Base-by-base conservation (phyloP, 2,797 vertebrate species). In the Tamandua tetradactyla region DNA sequence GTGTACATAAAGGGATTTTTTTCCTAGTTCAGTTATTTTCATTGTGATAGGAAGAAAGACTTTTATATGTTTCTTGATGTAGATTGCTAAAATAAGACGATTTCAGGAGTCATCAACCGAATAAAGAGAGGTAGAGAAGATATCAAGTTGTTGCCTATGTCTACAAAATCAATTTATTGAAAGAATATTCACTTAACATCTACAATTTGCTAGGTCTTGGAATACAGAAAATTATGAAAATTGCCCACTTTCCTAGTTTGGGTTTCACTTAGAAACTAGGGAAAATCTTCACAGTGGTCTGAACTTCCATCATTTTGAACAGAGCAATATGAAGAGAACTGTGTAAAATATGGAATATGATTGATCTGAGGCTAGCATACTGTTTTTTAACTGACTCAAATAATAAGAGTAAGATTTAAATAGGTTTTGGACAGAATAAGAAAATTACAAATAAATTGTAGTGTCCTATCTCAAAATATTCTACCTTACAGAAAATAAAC, bases 21-120 rank as follows among this genome's bases (percentile, higher is more conserved):
- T 57, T 15, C 30, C 25, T n/a, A 49, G 62, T 55, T 75, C 20
- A 55, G n/a, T 71, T 93, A 35, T 94, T 94, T 96, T 92, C 20
- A 64, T 66, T 92, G 30, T 81, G 32, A 42, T 74, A 9, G 64
- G 59, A 85, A 25, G 7, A 14, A 91, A 85, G 6, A 72, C 18
- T 90, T 86, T 91, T 84, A 69, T n/a, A 30, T 59, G 13, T 7
- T 55, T 64, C 27, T 30, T 66, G 10, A 55, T 32, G 9, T 71
- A 66, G 35, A 79, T 6, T 93, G 25, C 37, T 81, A 30, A 14
- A 49, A 35, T 78, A 15, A 68, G 52, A 80, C 57, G 30, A 1
- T 13, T 71, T 59, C 64, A 79, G 5, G 32, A 85, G 27, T 40
- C 22, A 55, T 37, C 37, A 74, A 42, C 27, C 79, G 49, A 92